Percentiles rank a stretch among this genome's conserved stretches.
Evolutionary conservation across 1,140 invertebrate genomes (phyloP).

Genomic region (Orius insidiosus): DNA sequence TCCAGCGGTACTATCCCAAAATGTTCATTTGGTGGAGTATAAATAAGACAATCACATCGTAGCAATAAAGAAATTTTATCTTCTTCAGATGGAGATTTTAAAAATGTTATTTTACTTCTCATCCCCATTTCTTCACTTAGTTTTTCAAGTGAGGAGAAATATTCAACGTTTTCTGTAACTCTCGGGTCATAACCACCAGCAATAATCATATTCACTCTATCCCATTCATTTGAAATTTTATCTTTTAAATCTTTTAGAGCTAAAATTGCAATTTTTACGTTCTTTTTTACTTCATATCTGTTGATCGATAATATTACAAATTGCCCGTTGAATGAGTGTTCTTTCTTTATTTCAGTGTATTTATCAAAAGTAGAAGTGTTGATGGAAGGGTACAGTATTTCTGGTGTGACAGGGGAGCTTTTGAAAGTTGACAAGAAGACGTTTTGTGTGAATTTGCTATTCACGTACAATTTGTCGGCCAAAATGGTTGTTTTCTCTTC

Average conservation of each 20-base stretch:
- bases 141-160: conserved; percentile 60
- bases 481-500: conserved; percentile 76
- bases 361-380: conserved; percentile 60
- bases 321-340: conserved; percentile 26
- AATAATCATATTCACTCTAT: conserved; percentile 66
- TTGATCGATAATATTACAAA: conserved; percentile 85
- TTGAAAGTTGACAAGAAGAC: conserved; percentile 76
- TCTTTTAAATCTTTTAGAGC: conserved; percentile 51
- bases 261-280: conserved; percentile 65
- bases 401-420: conserved; percentile 42
- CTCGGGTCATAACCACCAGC: conserved; percentile 92
- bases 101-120: conserved; percentile 59
- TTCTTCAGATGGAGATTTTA: conserved; percentile 71
- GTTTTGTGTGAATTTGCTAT: conserved; percentile 76
- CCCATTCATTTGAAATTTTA: conserved; percentile 33
- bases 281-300: conserved; percentile 94
- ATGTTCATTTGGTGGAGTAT: conserved; percentile 94
- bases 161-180: conserved; percentile 75
- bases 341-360: conserved; percentile 23
- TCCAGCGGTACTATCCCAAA: conserved; percentile 99
- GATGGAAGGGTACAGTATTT: conserved; percentile 88
- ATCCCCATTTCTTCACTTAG: conserved; percentile 46
- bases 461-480: conserved; percentile 83
- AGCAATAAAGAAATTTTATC: conserved; percentile 66
- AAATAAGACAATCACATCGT: conserved; percentile 61